phyloP scores from a whole-genome alignment of 2,888 invertebrate genomes.

The Drosophila subsilvestris region DNA sequence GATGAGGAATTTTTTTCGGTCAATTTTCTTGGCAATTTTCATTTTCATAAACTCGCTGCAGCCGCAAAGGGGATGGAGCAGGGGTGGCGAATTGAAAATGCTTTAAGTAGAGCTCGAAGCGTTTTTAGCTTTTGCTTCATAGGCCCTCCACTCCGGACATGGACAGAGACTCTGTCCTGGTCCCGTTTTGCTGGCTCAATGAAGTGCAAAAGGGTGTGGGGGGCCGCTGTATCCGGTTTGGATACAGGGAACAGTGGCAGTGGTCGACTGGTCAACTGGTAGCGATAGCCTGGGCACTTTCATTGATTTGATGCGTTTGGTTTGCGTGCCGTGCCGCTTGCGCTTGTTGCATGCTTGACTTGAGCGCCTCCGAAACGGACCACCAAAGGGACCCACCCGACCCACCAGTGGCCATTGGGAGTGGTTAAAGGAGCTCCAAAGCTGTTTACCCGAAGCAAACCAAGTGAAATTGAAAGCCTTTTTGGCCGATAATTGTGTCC shows the following conservation, averaged over 20 bases:
- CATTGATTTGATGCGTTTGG: slow-evolving; percentile 79
- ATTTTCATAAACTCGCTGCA: slow-evolving; percentile 66
- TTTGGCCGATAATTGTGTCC: slow-evolving; percentile 70
- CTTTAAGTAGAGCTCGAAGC: slow-evolving; percentile 59
- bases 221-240: slow-evolving; percentile 26
- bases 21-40: slow-evolving; percentile 64
- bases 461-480: slow-evolving; percentile 77
- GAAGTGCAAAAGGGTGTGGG: slow-evolving; percentile 69
- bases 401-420: background rate
- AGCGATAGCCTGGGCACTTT: slow-evolving; percentile 62
- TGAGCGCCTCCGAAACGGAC: slow-evolving; percentile 47
- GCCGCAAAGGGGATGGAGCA: slow-evolving; percentile 21
- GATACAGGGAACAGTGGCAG: background rate
- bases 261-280: slow-evolving; percentile 11
- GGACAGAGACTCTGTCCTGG: background rate
- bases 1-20: slow-evolving; percentile 40
- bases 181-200: slow-evolving; percentile 49
- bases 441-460: slow-evolving; percentile 70
- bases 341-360: slow-evolving; percentile 73
- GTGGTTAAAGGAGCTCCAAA: slow-evolving; percentile 22
- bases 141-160: slow-evolving; percentile 22
- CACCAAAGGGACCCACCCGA: background rate
- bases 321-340: slow-evolving; percentile 76
- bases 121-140: slow-evolving; percentile 14
- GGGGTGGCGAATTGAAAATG: slow-evolving; percentile 50